Conservation (phyloP, 1,140 invertebrate genomes). For the Pantala flavescens region DNA sequence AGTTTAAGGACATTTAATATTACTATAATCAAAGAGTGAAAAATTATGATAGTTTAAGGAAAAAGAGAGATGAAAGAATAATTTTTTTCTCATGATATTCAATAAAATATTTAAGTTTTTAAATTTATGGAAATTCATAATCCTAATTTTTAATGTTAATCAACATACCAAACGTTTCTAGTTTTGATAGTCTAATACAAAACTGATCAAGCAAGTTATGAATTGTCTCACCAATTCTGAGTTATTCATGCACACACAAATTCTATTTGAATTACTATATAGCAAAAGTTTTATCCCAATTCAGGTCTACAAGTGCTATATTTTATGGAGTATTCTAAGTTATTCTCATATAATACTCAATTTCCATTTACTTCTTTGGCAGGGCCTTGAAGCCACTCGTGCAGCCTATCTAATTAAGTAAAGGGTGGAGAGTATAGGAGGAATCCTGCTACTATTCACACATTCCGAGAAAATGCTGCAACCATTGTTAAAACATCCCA, state of each 20-base stretch:
- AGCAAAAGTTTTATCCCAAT: not conserved
- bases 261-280: not conserved
- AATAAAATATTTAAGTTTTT: too few relatives aligned
- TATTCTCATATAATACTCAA: not conserved
- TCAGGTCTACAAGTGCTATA: not conserved
- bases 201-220: not conserved
- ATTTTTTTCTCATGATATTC: too few relatives aligned
- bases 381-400: constrained; percentile 6
- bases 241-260: not conserved
- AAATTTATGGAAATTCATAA: too few relatives aligned
- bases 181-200: not conserved
- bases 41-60: too few relatives aligned
- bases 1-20: too few relatives aligned
- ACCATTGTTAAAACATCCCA: not conserved
- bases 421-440: constrained; percentile 4
- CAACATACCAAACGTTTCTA: not conserved
- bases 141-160: not conserved
- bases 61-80: too few relatives aligned
- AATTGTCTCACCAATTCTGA: not conserved
- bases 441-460: not conserved
- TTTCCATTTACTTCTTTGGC: not conserved
- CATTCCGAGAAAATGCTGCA: constrained; percentile 8
- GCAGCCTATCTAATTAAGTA: not conserved
- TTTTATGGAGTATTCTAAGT: not conserved
- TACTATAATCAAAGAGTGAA: too few relatives aligned